Evolutionary conservation across 2,888 invertebrate species (phyloP).

Genomic region (Teleiodes luculella): DNA sequence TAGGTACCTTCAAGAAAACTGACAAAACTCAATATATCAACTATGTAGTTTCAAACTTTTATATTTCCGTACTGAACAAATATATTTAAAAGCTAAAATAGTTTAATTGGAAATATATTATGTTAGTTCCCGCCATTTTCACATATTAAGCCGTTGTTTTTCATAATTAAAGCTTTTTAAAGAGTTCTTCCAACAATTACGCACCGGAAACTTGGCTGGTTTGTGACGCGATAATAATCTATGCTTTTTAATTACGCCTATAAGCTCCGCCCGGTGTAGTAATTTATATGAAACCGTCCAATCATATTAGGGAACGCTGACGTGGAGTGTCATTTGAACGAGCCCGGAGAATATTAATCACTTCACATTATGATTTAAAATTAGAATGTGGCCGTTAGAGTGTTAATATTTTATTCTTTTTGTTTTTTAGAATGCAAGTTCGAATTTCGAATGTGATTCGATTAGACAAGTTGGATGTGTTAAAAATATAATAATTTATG

Average conservation of each 20-base stretch:
- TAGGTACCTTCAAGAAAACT: too few species aligned
- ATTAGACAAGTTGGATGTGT: conserved; percentile 41
- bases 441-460: conserved; percentile 40
- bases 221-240: conserved; percentile 63
- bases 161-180: conserved; percentile 40
- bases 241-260: conserved; percentile 66
- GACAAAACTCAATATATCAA: too few species aligned
- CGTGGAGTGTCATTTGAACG: conserved; percentile 56
- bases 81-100: background rate
- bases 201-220: conserved; percentile 64
- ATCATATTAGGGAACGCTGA: conserved; percentile 67
- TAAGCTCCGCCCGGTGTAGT: conserved; percentile 60
- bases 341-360: conserved; percentile 63
- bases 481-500: conserved; percentile 29
- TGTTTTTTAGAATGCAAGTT: conserved; percentile 33
- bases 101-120: background rate
- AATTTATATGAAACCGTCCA: conserved; percentile 72
- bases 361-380: conserved; percentile 44
- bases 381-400: conserved; percentile 34
- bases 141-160: conserved; percentile 33
- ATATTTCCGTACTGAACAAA: background rate
- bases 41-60: too few species aligned
- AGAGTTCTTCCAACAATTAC: conserved; percentile 53
- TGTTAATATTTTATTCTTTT: conserved; percentile 35
- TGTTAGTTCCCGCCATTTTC: conserved; percentile 22